phyloP scores from a whole-genome alignment of 2,113 vertebrate species.

The Zeus faber region DNA sequence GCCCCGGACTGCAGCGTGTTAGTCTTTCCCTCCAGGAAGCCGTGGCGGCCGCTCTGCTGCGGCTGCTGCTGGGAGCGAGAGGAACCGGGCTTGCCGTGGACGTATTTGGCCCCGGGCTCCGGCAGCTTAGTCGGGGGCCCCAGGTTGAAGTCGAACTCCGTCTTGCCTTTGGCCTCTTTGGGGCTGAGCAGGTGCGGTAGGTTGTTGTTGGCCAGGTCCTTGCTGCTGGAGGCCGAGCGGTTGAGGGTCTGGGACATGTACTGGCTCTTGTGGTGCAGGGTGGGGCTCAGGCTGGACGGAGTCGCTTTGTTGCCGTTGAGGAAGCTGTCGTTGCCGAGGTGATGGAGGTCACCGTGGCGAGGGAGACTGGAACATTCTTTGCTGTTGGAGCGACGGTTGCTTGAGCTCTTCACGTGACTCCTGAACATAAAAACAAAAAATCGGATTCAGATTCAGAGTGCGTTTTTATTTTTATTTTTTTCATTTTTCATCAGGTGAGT shows the following conservation, averaged over 20 bases:
- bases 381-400: slow-evolving; percentile 89
- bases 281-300: slow-evolving; percentile 86
- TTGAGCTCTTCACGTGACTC: slow-evolving; percentile 89
- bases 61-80: slow-evolving; percentile 81
- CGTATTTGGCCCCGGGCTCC: slow-evolving; percentile 83
- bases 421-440: slow-evolving; percentile 58
- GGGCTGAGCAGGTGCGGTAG: slow-evolving; percentile 96
- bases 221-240: slow-evolving; percentile 84
- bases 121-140: slow-evolving; percentile 73
- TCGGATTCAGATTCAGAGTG: too few relatives aligned
- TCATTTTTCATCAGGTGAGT: too few relatives aligned
- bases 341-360: slow-evolving; percentile 89
- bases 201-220: slow-evolving; percentile 93
- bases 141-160: slow-evolving; percentile 91
- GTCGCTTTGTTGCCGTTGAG: slow-evolving; percentile 89
- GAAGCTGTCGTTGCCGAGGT: slow-evolving; percentile 86
- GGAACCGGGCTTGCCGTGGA: slow-evolving; percentile 59
- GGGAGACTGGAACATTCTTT: slow-evolving; percentile 92
- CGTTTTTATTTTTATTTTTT: too few relatives aligned
- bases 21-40: slow-evolving; percentile 91
- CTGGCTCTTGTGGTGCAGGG: slow-evolving; percentile 85
- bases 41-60: slow-evolving; percentile 75
- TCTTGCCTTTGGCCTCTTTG: slow-evolving; percentile 90
- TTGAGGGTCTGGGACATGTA: slow-evolving; percentile 84
- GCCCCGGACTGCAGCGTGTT: slow-evolving; percentile 89